Evolutionary conservation across 2,888 invertebrate species (phyloP).

Genomic region (Drosophila mayaguana): DNA sequence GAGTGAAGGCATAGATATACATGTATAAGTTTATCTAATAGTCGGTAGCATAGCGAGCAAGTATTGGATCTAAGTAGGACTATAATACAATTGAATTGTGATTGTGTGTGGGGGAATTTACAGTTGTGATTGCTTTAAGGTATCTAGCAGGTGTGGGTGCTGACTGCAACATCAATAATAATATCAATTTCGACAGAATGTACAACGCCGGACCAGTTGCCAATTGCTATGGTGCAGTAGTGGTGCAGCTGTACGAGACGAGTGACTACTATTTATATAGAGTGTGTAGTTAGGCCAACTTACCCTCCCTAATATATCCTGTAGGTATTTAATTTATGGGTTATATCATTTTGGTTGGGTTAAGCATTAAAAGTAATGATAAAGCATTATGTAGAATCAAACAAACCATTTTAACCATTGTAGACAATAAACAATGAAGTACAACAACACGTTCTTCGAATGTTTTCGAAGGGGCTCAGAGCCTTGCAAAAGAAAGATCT

Average conservation of each 20-base stretch:
- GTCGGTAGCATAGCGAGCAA: slow-evolving; percentile 40
- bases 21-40: not conserved
- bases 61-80: slow-evolving; percentile 23
- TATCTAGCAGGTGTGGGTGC: slow-evolving; percentile 42
- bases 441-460: slow-evolving; percentile 22
- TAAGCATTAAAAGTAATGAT: slow-evolving; percentile 68
- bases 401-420: slow-evolving; percentile 6
- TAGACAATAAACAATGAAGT: slow-evolving; percentile 19
- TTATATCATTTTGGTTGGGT: slow-evolving; percentile 63
- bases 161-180: slow-evolving; percentile 21
- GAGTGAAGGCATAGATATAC: not conserved
- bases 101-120: not conserved
- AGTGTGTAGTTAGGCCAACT: slow-evolving; percentile 77
- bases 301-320: slow-evolving; percentile 86
- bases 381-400: slow-evolving; percentile 48
- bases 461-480: slow-evolving; percentile 6
- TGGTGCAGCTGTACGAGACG: slow-evolving; percentile 42
- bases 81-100: slow-evolving; percentile 38
- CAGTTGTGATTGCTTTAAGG: slow-evolving; percentile 21
- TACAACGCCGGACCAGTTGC: slow-evolving; percentile 47
- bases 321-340: slow-evolving; percentile 63
- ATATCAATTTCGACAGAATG: slow-evolving; percentile 47
- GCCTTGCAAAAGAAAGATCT: slow-evolving; percentile 25
- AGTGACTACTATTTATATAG: slow-evolving; percentile 40
- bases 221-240: slow-evolving; percentile 53